Evolutionary conservation across 2,888 invertebrate genomes (phyloP), one percentile per base, ranked within the genome.

Genomic region (Pristionchus maxplancki): DNA sequence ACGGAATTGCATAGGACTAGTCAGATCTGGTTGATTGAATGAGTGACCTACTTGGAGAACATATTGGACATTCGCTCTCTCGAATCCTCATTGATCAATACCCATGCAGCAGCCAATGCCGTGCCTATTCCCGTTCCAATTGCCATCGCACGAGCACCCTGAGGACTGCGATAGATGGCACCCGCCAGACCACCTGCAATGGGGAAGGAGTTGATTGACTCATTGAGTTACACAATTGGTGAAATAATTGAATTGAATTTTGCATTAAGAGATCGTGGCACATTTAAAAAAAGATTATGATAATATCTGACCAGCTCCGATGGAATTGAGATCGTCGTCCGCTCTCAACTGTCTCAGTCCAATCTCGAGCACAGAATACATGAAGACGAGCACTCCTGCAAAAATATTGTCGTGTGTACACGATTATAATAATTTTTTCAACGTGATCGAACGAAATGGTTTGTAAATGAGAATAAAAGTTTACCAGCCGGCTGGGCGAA

Each of bases 361-460:
- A 88, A 94, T 92, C 89, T 94, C 93, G 34, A 94, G 89, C 24
- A 91, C 93, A 9, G 93, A 94, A 84, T 93, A 94, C 89, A 94
- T 90, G 89, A 94, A 93, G 53, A 94, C 93, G 17, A 93, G 92
- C 17, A 92, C 91, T 20, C 94, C 91, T 71, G 20, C 24, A 40
- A 24, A 31, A 44, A 4, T 34, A 3, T 3, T 37, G 15, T 24
- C n/a, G 17, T 71, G n/a, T n/a, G n/a, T n/a, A n/a, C n/a, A n/a
- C n/a, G n/a, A n/a, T 67, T 67, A 34, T 1, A 34, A 34, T 3
- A 31, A 71, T 5, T 67, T 67, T 67, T 67, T 67, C 15, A n/a
- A n/a, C n/a, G n/a, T n/a, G n/a, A n/a, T n/a, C n/a, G n/a, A n/a
- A n/a, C n/a, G n/a, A n/a, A n/a, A n/a, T n/a, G n/a, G n/a, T n/a